These are phyloP conservation scores for Molossus alvarezi DNA, from an alignment of 2,797 vertebrate genomes.

Conservation along the genomic window DNA sequence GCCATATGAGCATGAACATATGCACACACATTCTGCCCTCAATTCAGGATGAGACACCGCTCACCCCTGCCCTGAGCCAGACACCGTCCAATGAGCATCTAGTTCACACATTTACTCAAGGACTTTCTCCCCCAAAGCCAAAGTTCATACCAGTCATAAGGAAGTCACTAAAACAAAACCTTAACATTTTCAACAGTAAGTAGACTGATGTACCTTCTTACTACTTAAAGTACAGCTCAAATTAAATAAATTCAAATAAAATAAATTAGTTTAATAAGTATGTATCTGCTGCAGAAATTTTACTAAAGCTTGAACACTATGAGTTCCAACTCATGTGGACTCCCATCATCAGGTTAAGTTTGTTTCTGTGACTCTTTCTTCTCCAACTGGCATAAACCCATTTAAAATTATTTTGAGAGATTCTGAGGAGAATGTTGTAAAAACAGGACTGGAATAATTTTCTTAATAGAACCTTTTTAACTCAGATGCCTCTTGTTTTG, in stretches of 20 bases:
- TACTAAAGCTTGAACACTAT: neutral
- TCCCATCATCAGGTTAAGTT: constrained; percentile 18
- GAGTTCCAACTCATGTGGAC: neutral
- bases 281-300: neutral
- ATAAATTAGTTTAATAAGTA: constrained; percentile 12
- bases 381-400: constrained; percentile 33
- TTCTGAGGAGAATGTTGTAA: neutral
- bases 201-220: constrained; percentile 31
- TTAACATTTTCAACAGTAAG: constrained; percentile 54
- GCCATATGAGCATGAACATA: neutral
- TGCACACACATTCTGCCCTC: neutral
- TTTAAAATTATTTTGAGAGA: constrained; percentile 70
- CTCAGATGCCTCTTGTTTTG: constrained; percentile 65
- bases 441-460: constrained; percentile 65
- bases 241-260: constrained; percentile 54
- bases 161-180: neutral
- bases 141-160: constrained; percentile 36
- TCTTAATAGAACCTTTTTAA: constrained; percentile 36
- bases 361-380: constrained; percentile 60
- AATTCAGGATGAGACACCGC: neutral
- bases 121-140: constrained; percentile 37
- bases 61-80: neutral
- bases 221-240: constrained; percentile 29
- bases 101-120: constrained; percentile 23
- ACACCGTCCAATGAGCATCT: neutral